Base-by-base conservation (phyloP, 2,888 invertebrate genomes). In the Leptinotarsa juncta region DNA sequence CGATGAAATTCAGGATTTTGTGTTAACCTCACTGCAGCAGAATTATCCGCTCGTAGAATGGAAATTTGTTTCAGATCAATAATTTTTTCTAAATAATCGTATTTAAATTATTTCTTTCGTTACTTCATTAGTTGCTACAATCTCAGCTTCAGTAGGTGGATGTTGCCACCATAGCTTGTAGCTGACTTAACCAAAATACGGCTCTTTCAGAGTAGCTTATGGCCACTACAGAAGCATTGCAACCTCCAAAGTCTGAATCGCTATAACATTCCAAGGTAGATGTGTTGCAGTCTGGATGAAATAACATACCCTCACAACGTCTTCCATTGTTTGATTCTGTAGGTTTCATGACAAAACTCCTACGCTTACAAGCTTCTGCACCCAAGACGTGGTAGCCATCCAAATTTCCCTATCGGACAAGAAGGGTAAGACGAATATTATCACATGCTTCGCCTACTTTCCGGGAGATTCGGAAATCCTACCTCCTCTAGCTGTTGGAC, bases 241-340 rank as follows among this genome's bases (percentile, higher is more conserved):
- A 55, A n/a, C 77, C 74, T 60, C 82, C 85, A 75, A 83, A 86
- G 78, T 87, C 85, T 50, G 85, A 84, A 81, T 87, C 84, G 48
- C 84, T 85, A 72, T 66, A 85, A 65, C 78, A 77, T 49, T 81
- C 80, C 12, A 82, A 4, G 20, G 42, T 49, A 4, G 23, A 23
- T 23, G 23, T 50, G 14, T 15, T 50, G 50, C 50, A 3, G 15
- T 4, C 14, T 50, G 50, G 2, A 12, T 0, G 65, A 32, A 32
- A 65, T 65, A 4, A 5, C 23, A 16, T 15, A 18, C 18, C 18
- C 14, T 20, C 20, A 20, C 20, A 69, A 53, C 12, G 3, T 76
- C 71, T 18, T 53, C 32, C 12, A 18, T 5, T 18, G 42, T 67
- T 51, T 70, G 71, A 69, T 75, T 62, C 32, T 72, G 55, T 15